Conservation (phyloP, 2,797 vertebrate genomes). For the Syndactyla subalaris region DNA sequence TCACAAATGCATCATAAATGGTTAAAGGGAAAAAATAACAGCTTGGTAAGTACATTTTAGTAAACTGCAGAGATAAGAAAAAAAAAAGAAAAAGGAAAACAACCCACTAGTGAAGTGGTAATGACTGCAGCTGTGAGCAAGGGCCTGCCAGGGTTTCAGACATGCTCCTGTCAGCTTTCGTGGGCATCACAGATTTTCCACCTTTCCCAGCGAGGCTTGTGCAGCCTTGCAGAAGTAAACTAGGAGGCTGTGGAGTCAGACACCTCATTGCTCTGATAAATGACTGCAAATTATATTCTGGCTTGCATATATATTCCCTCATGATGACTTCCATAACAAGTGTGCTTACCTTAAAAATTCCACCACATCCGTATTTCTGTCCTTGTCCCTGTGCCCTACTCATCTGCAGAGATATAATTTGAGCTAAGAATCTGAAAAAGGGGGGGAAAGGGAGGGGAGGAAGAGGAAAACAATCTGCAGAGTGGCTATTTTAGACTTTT, state of each 20-base stretch:
- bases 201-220: not conserved
- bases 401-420: not conserved
- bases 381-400: not conserved
- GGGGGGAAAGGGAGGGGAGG: accelerated
- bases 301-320: not conserved
- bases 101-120: not conserved
- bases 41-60: conserved; percentile 35
- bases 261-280: not conserved
- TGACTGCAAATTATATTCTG: not conserved
- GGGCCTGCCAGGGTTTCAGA: not conserved
- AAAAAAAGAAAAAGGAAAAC: not conserved
- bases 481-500: not conserved
- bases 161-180: not conserved
- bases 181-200: not conserved
- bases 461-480: not conserved
- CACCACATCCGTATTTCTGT: not conserved
- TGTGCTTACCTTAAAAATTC: not conserved
- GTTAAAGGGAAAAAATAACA: conserved; percentile 62
- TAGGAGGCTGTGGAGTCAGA: not conserved
- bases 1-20: conserved; percentile 49
- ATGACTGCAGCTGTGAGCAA: not conserved
- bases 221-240: not conserved
- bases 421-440: not conserved
- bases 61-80: not conserved
- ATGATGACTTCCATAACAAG: not conserved